Conservation (phyloP, 2,113 vertebrate genomes). For the Phrynosoma blainvillii region DNA sequence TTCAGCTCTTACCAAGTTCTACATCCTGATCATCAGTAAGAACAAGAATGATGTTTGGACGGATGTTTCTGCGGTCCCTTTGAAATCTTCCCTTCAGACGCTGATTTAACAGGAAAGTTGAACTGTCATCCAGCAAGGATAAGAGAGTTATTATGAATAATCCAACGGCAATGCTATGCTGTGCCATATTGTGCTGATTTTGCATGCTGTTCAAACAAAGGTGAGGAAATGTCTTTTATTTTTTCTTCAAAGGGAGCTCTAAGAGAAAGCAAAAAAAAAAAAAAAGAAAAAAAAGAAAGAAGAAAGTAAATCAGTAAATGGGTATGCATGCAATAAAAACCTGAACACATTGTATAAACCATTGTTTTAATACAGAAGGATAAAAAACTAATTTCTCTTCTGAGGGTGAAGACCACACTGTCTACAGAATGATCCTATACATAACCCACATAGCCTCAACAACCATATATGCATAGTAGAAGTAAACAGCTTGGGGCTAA, state of each 20-base stretch:
- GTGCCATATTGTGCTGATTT: constrained; percentile 65
- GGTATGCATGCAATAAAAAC: constrained; percentile 2
- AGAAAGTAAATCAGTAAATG: constrained; percentile 23
- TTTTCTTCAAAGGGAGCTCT: constrained; percentile 63
- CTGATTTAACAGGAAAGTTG: constrained; percentile 83
- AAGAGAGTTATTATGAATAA: constrained; percentile 77
- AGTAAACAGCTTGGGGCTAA: neutral
- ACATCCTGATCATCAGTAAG: constrained; percentile 96
- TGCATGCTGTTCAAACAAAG: constrained; percentile 42
- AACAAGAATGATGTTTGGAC: constrained; percentile 96
- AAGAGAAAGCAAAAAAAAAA: constrained; percentile 37
- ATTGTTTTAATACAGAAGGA: neutral
- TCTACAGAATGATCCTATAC: constrained; percentile 19
- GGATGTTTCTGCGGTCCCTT: constrained; percentile 94
- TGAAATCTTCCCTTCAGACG: constrained; percentile 92
- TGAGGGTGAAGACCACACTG: constrained; percentile 14
- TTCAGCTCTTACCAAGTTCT: constrained; percentile 87
- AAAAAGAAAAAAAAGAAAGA: constrained; percentile 22
- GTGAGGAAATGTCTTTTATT: constrained; percentile 47
- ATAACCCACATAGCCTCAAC: neutral
- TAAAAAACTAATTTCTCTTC: constrained; percentile 29
- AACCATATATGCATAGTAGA: neutral
- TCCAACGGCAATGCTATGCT: constrained; percentile 72
- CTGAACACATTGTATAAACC: neutral
- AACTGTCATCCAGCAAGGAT: constrained; percentile 76